Conservation (phyloP, 2,797 vertebrate genomes). For the Gobionotothen gibberifrons region DNA sequence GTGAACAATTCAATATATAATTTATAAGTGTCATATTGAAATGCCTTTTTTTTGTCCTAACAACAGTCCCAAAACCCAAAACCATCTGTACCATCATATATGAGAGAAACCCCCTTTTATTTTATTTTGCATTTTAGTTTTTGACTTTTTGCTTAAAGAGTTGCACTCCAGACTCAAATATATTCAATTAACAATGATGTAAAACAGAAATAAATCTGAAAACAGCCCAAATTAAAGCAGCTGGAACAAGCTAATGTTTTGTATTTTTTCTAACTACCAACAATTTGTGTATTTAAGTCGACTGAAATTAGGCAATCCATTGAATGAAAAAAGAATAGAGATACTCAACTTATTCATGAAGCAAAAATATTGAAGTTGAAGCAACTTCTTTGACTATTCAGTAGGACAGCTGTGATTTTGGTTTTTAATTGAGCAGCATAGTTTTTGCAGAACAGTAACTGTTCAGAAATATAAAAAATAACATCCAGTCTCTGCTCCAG, state of each 20-base stretch:
- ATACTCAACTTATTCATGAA: not conserved
- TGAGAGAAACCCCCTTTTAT: too few relatives aligned
- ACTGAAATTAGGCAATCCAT: not conserved
- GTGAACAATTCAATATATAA: not conserved
- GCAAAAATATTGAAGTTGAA: not conserved
- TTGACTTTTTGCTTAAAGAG: too few relatives aligned
- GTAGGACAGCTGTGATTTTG: not conserved
- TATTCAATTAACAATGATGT: not conserved
- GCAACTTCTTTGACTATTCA: not conserved
- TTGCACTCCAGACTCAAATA: not conserved
- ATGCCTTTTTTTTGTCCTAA: not conserved
- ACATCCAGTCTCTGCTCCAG: not conserved
- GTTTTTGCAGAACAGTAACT: not conserved
- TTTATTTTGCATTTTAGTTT: too few relatives aligned
- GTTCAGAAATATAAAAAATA: slow-evolving; percentile 9
- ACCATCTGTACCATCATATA: too few relatives aligned
- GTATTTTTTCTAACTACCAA: not conserved
- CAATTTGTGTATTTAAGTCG: not conserved
- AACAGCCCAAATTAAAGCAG: not conserved
- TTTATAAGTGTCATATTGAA: not conserved
- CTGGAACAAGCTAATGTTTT: not conserved
- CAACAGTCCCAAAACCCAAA: too few relatives aligned
- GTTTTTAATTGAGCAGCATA: not conserved
- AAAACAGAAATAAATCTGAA: not conserved
- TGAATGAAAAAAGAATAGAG: not conserved